Conservation (phyloP, 2,888 invertebrate species). For the Achlya flavicornis region DNA sequence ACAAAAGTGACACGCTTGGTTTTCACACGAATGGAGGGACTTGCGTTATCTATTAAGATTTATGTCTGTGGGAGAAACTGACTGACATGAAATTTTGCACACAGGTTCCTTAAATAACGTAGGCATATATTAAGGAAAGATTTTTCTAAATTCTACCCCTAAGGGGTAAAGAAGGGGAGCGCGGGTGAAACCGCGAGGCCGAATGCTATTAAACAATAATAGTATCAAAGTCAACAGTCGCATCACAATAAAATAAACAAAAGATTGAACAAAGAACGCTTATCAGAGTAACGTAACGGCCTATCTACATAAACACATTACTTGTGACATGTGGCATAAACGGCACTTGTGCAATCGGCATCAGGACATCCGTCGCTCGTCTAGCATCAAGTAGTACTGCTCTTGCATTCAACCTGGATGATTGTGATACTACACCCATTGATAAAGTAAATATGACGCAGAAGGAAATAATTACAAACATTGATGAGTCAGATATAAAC, state of each 20-base stretch:
- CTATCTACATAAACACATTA: neutral
- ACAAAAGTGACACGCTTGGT: too few relatives aligned
- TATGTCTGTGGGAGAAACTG: too few relatives aligned
- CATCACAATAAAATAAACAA: neutral
- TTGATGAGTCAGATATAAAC: slow-evolving; percentile 35
- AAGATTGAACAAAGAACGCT: neutral
- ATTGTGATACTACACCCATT: slow-evolving; percentile 13
- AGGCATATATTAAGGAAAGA: too few relatives aligned
- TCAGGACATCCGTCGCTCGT: slow-evolving; percentile 3
- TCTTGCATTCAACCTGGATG: slow-evolving; percentile 13
- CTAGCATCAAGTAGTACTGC: slow-evolving; percentile 1
- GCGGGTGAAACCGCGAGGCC: too few relatives aligned
- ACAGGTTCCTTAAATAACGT: too few relatives aligned
- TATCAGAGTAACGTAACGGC: neutral
- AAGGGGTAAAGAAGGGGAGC: too few relatives aligned
- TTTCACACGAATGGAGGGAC: too few relatives aligned
- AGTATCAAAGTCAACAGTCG: neutral
- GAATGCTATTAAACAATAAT: too few relatives aligned
- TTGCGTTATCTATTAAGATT: too few relatives aligned
- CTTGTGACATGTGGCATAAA: neutral
- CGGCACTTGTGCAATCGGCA: neutral
- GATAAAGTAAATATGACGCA: slow-evolving; percentile 30
- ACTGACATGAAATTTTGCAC: too few relatives aligned
- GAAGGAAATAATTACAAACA: slow-evolving; percentile 23
- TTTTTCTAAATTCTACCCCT: too few relatives aligned